These are phyloP conservation scores for Dysdera silvatica DNA, from an alignment of 1,140 invertebrate species.

Conservation along the genomic window DNA sequence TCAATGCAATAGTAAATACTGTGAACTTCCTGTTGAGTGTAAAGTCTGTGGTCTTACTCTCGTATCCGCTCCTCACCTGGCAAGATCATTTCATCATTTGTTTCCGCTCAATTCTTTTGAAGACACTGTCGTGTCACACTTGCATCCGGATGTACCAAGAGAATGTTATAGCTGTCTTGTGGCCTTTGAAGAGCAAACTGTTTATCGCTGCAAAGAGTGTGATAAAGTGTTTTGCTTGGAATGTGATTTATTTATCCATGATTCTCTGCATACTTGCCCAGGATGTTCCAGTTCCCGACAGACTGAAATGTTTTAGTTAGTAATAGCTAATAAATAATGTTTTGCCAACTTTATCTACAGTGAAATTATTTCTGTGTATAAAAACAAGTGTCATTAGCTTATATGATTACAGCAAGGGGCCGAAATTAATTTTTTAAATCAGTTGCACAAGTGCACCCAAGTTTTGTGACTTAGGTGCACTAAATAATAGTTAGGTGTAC, in stretches of 20 bases:
- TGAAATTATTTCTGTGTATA: too few species aligned
- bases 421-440: too few species aligned
- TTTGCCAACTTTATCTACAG: too few species aligned
- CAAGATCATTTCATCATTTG: constrained; percentile 92
- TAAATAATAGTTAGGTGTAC: too few species aligned
- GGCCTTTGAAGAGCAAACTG: constrained; percentile 54
- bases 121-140: constrained; percentile 48
- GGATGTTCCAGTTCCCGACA: constrained; percentile 57
- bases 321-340: too few species aligned
- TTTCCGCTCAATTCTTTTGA: constrained; percentile 81
- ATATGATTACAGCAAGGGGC: too few species aligned
- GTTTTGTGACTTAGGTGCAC: too few species aligned
- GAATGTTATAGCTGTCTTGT: constrained; percentile 31
- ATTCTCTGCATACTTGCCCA: constrained; percentile 86
- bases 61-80: constrained; percentile 95
- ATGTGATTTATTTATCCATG: constrained; percentile 90
- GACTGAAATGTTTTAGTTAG: background rate
- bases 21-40: constrained; percentile 94
- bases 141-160: constrained; percentile 6
- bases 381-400: too few species aligned
- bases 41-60: constrained; percentile 85
- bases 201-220: constrained; percentile 74
- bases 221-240: constrained; percentile 76
- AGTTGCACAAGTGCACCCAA: too few species aligned
- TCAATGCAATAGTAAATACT: constrained; percentile 94